These are phyloP conservation scores for Macrosoma leucophasiata DNA, from an alignment of 2,888 invertebrate species.

Conservation along the genomic window DNA sequence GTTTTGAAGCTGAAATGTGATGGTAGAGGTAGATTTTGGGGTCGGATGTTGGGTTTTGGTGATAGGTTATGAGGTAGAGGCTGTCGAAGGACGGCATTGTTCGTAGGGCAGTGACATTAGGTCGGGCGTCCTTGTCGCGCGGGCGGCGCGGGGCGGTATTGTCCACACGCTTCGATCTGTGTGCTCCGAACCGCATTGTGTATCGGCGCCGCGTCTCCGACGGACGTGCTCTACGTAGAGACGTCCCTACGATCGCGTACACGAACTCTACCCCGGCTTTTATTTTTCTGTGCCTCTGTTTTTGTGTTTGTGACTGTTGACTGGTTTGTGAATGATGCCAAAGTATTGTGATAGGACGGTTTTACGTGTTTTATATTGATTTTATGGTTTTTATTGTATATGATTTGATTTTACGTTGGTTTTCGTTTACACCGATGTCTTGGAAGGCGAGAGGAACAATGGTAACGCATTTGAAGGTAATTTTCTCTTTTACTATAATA, in stretches of 20 bases:
- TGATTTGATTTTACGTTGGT: constrained; percentile 37
- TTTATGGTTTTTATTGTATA: constrained; percentile 40
- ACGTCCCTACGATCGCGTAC: constrained; percentile 39
- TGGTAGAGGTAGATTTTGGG: constrained; percentile 1
- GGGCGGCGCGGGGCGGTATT: constrained; percentile 67
- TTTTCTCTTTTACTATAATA: no score
- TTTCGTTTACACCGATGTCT: constrained; percentile 58
- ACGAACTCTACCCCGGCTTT: constrained; percentile 43
- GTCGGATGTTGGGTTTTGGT: constrained; percentile 26
- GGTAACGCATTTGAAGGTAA: constrained; percentile 66
- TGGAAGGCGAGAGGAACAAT: constrained; percentile 63
- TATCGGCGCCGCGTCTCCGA: constrained; percentile 50
- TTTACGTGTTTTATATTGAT: constrained; percentile 47
- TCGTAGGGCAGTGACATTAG: constrained; percentile 73
- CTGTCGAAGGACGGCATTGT: constrained; percentile 65
- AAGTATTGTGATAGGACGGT: constrained; percentile 62
- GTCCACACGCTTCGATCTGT: constrained; percentile 72
- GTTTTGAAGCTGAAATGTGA: neutral
- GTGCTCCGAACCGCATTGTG: constrained; percentile 75
- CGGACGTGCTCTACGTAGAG: constrained; percentile 57
- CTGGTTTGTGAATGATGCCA: constrained; percentile 55
- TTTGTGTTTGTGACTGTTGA: constrained; percentile 41
- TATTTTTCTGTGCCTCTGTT: constrained; percentile 41
- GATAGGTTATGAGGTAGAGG: constrained; percentile 37
- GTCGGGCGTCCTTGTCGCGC: constrained; percentile 72